Base-by-base conservation (phyloP, 2,113 vertebrate species). In the Barnardius zonarius region DNA sequence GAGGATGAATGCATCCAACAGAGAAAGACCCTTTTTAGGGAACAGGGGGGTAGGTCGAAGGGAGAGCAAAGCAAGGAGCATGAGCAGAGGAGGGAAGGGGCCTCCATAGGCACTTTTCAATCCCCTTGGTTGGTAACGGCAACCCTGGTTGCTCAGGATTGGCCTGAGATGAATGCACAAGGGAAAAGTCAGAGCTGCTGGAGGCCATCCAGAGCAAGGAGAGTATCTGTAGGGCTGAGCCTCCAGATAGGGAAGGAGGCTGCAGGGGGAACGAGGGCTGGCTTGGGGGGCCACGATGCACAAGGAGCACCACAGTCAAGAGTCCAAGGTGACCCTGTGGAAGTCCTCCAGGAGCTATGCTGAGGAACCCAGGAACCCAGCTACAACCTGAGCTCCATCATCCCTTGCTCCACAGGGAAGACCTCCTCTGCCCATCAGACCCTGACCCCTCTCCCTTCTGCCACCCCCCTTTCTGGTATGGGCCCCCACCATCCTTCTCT, bases 31-130 rank as follows among this genome's bases (percentile, higher is more conserved):
- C 28, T 14, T 75, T 54, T 37, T 3, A 44, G 69, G 57, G 54
- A 43, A 11, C 6, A 27, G n/a, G 19, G 39, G 70, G 35, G 51
- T 4, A 16, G 18, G 15, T 33, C 0, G 0, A 72, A 67, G 39
- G 17, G 17, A 68, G 14, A 75, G 25, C 41, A 54, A 63, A 70
- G 11, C 49, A 54, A 49, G 64, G 37, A 76, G 9, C 4, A 1
- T 2, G 16, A 74, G 46, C 37, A 57, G 62, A 51, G 43, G 13
- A 46, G 17, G 25, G 17, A 46, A 7, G 14, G 5, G 33, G 33
- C 76, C 18, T 41, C 63, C 25, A 13, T 3, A 7, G 2, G 1
- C 15, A 3, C 8, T 61, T 73, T 31, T 30, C 44, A 37, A 19
- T 13, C 22, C 35, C 20, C 52, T 57, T 39, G 20, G 11, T 1